Conservation (phyloP, 2,888 invertebrate species). For the Sympetrum striolatum region DNA sequence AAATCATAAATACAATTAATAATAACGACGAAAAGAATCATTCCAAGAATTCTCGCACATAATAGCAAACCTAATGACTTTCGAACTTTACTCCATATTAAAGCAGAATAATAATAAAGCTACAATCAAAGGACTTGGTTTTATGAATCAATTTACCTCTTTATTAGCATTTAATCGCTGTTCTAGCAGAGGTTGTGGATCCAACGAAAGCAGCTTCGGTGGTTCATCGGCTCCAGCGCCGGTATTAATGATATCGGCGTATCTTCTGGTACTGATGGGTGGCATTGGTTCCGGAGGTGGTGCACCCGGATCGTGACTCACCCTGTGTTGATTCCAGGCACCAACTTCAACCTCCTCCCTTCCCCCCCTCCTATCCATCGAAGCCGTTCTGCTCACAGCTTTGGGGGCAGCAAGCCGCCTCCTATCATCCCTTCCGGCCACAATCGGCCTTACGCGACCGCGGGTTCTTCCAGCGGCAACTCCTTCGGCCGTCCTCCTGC, state of each 20-base stretch:
- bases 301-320: not conserved
- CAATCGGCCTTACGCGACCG: not conserved
- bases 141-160: not conserved
- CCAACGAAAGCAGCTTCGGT: not conserved
- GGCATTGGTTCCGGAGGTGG: not conserved
- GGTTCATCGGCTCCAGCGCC: not conserved
- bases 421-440: not conserved
- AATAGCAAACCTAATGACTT: not conserved
- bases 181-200: too few species aligned
- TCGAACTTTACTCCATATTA: not conserved
- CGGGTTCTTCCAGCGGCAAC: conserved; percentile 55
- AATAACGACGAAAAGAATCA: too few species aligned
- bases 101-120: not conserved
- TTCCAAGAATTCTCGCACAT: not conserved
- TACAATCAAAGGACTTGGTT: not conserved
- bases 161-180: not conserved
- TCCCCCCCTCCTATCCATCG: not conserved
- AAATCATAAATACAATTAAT: too few species aligned
- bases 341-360: not conserved
- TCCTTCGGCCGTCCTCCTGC: conserved; percentile 57
- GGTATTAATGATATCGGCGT: not conserved
- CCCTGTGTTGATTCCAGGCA: not conserved
- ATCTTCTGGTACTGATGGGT: not conserved
- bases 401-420: not conserved
- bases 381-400: not conserved